phyloP scores from a whole-genome alignment of 2,113 vertebrate species.

The Prunella himalayana region DNA sequence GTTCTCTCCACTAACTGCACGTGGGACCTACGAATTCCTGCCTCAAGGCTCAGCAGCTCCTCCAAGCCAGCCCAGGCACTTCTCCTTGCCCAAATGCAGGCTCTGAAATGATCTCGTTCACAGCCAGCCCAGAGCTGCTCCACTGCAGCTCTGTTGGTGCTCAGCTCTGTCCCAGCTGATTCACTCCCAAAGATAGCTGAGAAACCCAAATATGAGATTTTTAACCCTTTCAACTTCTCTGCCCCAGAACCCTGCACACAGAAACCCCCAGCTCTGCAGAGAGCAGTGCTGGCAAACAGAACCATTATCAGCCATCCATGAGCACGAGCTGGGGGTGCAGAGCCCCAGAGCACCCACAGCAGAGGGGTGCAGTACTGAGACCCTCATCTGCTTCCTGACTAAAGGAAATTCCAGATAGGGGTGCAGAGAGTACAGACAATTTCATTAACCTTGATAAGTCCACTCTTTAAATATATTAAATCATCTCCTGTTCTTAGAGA shows the following conservation, averaged over 20 bases:
- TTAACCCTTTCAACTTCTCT: not conserved
- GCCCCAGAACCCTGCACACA: not conserved
- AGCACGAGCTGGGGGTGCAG: not conserved
- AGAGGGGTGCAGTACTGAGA: rapidly evolving
- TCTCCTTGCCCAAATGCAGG: not conserved
- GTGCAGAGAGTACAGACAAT: not conserved
- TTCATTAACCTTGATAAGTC: not conserved
- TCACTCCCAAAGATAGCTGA: not conserved
- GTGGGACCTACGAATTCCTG: not conserved
- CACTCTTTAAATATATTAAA: not conserved
- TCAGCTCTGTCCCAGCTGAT: not conserved
- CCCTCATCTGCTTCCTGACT: not conserved
- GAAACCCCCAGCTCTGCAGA: not conserved
- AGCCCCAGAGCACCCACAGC: not conserved
- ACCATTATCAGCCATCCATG: not conserved
- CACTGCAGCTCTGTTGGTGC: not conserved
- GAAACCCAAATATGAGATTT: not conserved
- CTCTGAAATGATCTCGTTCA: not conserved
- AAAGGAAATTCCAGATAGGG: not conserved
- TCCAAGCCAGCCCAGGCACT: not conserved
- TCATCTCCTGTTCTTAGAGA: not conserved
- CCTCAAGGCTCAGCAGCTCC: not conserved
- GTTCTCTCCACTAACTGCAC: not conserved
- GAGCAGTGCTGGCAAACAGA: not conserved
- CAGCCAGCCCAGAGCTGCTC: not conserved